phyloP scores from a whole-genome alignment of 2,888 invertebrate species.

The Saturnia pavonia region DNA sequence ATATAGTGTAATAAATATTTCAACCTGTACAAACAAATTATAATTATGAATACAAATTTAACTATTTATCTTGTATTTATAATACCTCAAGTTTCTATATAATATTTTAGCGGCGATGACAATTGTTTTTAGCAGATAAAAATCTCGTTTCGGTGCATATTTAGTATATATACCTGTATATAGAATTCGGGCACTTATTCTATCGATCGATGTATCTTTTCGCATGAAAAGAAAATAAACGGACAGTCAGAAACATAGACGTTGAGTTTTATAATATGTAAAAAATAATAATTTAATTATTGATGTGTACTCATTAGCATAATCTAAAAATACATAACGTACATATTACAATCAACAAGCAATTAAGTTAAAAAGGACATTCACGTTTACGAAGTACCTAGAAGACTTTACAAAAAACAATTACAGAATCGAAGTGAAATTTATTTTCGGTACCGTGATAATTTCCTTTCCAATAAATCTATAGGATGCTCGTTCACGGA shows the following conservation, averaged over 20 bases:
- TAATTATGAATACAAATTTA: no score
- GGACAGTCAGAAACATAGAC: no score
- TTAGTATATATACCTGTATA: no score
- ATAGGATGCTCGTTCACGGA: conserved; percentile 36
- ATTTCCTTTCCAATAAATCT: conserved; percentile 45
- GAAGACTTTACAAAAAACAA: conserved; percentile 9
- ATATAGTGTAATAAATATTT: neutral
- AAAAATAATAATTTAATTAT: no score
- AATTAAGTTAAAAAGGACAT: neutral
- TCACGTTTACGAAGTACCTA: neutral
- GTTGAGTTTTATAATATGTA: no score
- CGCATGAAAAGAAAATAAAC: no score
- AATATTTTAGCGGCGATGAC: neutral
- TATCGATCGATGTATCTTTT: no score
- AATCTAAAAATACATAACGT: no score
- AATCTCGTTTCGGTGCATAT: no score
- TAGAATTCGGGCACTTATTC: neutral
- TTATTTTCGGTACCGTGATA: conserved; percentile 26
- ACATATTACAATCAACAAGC: neutral
- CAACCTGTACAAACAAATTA: neutral
- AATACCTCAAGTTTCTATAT: neutral
- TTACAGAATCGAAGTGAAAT: conserved; percentile 9
- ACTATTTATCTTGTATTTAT: no score
- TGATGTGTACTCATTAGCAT: no score
- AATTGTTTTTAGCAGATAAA: no score